Evolutionary conservation across 2,888 invertebrate species (phyloP), one percentile per base, ranked within the genome.

Genomic region (Dolomedes plantarius): DNA sequence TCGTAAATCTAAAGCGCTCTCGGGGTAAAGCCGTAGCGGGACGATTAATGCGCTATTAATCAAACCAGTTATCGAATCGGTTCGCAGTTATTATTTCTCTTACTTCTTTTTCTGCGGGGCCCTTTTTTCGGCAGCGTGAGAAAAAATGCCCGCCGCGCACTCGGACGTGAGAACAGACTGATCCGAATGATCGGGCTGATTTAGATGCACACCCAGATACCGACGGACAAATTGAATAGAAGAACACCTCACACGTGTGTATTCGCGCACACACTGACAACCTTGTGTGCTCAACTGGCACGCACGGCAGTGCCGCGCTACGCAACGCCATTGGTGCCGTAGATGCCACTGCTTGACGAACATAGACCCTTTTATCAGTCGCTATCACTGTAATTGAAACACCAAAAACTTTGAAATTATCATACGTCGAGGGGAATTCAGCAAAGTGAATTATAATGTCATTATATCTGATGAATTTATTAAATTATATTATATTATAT

Each of bases 1-100:
- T 83, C 77, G 77, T 77, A 77, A 82, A 75, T 82, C 75, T 82
- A 41, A 46, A 46, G 19, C 56, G 13, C 5, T n/a, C 5, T 56
- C 19, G 23, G 5, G 23, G 23, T 23, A 23, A 23, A 56, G 13
- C 9, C 46, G 9, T 64, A 69, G 64, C 56, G 83, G 77, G 83
- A 46, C 83, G 83, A 83, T 83, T 83, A 83, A 83, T 83, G 83
- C 46, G 50, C 83, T 83, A 83, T 83, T 83, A 77, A 83, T 83
- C 83, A 83, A 83, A 83, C 67, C 83, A 83, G 83, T 83, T 83
- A 83, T 77, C 67, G 83, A 77, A 77, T 72, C 36, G 31, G 19
- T 41, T 65, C 19, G 56, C 28, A 32, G 23, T 50, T 13, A 46
- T 68, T 67, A 56, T 32, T 50, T 31, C 28, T 64, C 19, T 74